These are phyloP conservation scores for Apeira syringaria DNA, from an alignment of 2,888 invertebrate genomes.

Conservation along the genomic window DNA sequence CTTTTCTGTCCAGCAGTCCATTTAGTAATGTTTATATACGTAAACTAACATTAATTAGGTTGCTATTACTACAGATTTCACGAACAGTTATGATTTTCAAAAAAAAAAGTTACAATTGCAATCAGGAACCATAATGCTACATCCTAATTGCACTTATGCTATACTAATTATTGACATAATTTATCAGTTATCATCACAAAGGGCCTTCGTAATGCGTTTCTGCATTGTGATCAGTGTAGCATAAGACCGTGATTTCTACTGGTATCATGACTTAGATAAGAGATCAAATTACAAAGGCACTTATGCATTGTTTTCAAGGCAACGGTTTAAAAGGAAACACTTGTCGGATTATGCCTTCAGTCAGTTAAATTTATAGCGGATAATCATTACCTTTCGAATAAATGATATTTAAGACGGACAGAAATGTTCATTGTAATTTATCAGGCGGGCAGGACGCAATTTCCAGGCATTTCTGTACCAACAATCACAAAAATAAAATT, in stretches of 20 bases:
- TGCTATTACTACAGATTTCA: no score
- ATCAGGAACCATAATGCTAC: no score
- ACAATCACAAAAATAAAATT: no score
- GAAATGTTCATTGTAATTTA: slow-evolving; percentile 6
- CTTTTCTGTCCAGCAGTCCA: no score
- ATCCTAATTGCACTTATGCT: no score
- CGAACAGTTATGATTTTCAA: no score
- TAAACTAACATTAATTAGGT: no score
- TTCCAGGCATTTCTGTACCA: slow-evolving; percentile 1
- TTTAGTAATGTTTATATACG: no score
- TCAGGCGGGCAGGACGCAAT: neutral
- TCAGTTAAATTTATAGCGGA: slow-evolving; percentile 12
- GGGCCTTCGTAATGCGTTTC: slow-evolving; percentile 10
- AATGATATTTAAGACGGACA: slow-evolving; percentile 1
- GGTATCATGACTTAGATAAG: slow-evolving; percentile 18
- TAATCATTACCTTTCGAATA: slow-evolving; percentile 13
- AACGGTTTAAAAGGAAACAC: slow-evolving; percentile 11
- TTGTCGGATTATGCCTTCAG: slow-evolving; percentile 10
- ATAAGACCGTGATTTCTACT: slow-evolving; percentile 14
- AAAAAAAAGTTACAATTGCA: no score
- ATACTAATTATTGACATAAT: no score
- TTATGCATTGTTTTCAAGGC: slow-evolving; percentile 12
- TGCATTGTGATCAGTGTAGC: slow-evolving; percentile 20
- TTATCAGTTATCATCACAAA: slow-evolving; percentile 13
- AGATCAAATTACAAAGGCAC: slow-evolving; percentile 13